Percentiles rank a stretch among this genome's conserved stretches.
These are phyloP conservation scores for Nysson spinosus DNA, from an alignment of 2,888 invertebrate species.

Conservation along the genomic window DNA sequence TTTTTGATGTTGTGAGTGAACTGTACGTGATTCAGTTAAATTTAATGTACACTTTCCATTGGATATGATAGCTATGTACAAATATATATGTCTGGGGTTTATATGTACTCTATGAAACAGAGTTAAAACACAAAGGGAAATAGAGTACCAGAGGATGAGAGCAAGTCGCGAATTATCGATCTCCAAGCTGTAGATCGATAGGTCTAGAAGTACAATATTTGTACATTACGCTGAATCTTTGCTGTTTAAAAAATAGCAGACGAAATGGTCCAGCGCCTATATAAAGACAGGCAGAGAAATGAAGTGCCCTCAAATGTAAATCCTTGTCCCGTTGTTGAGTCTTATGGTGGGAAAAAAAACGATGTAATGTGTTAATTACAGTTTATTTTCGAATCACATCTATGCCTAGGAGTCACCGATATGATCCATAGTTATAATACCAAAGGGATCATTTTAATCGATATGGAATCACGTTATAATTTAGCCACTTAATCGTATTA, in stretches of 20 bases:
- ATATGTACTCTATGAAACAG: constrained; percentile 68
- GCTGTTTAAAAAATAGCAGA: constrained; percentile 58
- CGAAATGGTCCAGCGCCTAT: constrained; percentile 62
- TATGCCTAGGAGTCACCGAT: constrained; percentile 29
- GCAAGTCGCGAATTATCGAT: constrained; percentile 56
- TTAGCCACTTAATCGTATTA: constrained; percentile 62
- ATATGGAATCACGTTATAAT: constrained; percentile 60
- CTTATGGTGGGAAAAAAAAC: constrained; percentile 43
- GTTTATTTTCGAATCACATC: constrained; percentile 53
- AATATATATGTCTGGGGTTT: constrained; percentile 71
- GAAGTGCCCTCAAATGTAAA: constrained; percentile 61
- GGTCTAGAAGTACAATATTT: constrained; percentile 61
- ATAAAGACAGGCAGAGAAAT: constrained; percentile 61
- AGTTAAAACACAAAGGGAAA: constrained; percentile 48
- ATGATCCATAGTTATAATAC: constrained; percentile 45
- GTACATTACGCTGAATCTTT: constrained; percentile 60
- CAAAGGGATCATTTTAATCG: constrained; percentile 45
- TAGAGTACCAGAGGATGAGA: constrained; percentile 45
- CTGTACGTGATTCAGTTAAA: constrained; percentile 70
- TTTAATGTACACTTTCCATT: constrained; percentile 71
- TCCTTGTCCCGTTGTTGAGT: constrained; percentile 56
- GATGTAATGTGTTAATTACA: constrained; percentile 48
- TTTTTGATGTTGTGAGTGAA: constrained; percentile 76
- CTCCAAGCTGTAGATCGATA: constrained; percentile 49
- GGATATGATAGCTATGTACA: constrained; percentile 74